phyloP scores from a whole-genome alignment of 2,797 vertebrate species.

The Micropoecilia bifurca region DNA sequence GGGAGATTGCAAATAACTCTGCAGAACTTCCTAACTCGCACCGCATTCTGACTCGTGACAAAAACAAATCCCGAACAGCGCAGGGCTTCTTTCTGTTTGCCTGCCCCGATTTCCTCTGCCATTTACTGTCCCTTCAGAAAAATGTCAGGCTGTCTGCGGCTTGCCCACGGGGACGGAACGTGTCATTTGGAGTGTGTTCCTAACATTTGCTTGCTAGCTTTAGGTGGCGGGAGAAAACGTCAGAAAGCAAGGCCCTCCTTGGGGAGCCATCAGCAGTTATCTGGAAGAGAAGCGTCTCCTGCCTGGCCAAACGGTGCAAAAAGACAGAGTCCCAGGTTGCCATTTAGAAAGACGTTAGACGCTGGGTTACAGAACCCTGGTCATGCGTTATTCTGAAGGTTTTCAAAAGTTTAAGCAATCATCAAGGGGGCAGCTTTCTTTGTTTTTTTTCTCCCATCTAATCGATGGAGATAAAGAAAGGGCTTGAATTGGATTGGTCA shows the following conservation, averaged over 20 bases:
- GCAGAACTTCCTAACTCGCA: slow-evolving; percentile 5
- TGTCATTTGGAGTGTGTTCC: slow-evolving; percentile 71
- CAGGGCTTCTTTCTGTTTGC: slow-evolving; percentile 40
- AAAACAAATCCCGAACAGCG: slow-evolving; percentile 36
- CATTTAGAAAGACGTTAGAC: neutral
- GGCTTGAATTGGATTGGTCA: neutral
- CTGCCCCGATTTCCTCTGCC: slow-evolving; percentile 55
- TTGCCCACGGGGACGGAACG: slow-evolving; percentile 64
- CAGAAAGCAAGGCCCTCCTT: slow-evolving; percentile 53
- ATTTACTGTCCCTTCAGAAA: slow-evolving; percentile 71
- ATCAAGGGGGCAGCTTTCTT: slow-evolving; percentile 33
- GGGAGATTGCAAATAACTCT: neutral
- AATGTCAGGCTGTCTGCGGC: slow-evolving; percentile 72
- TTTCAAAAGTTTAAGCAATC: slow-evolving; percentile 1
- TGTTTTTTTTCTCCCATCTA: slow-evolving; percentile 45
- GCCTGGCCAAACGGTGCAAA: neutral
- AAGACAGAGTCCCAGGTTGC: neutral
- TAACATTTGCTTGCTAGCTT: slow-evolving; percentile 78
- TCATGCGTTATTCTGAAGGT: neutral
- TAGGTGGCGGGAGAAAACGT: slow-evolving; percentile 69
- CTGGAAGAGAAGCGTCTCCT: neutral
- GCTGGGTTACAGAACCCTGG: neutral
- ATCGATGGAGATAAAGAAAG: slow-evolving; percentile 52
- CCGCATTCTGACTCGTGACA: slow-evolving; percentile 34
- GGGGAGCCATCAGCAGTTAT: slow-evolving; percentile 2